Conservation (phyloP, 2,113 vertebrate species). For the Podocnemis expansa region DNA sequence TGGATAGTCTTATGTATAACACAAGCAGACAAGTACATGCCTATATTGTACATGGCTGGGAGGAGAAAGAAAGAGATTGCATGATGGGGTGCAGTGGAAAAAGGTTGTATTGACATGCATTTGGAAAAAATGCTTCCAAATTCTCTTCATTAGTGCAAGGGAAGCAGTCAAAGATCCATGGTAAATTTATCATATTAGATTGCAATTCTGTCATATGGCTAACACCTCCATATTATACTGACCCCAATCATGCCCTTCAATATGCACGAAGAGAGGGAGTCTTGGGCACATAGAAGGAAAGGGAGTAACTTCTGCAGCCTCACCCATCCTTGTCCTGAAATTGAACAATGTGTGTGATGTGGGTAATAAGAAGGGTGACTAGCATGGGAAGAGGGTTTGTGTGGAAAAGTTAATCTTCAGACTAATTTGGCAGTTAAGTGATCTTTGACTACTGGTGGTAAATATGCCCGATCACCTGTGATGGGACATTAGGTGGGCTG, state of each 20-base stretch:
- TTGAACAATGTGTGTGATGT: background rate
- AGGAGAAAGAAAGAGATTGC: background rate
- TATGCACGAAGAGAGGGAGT: fast-evolving
- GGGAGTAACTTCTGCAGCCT: background rate
- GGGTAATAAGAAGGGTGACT: background rate
- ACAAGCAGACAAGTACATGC: background rate
- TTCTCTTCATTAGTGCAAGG: background rate
- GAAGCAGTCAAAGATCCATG: background rate
- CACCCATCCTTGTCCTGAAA: background rate
- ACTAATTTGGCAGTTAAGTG: too few relatives aligned
- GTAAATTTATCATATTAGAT: background rate
- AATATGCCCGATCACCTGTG: too few relatives aligned
- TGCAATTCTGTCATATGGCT: background rate
- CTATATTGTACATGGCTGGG: background rate
- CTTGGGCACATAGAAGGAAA: fast-evolving
- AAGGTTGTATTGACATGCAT: background rate
- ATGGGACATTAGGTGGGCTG: too few relatives aligned
- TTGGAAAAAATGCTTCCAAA: fast-evolving
- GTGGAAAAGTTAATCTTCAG: background rate
- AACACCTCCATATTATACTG: fast-evolving
- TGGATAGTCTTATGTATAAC: slow-evolving; percentile 16
- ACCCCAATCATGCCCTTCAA: background rate
- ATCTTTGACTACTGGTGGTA: too few relatives aligned
- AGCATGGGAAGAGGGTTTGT: background rate
- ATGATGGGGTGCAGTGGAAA: background rate